phyloP scores from a whole-genome alignment of 2,797 vertebrate genomes.

The Emys orbicularis region DNA sequence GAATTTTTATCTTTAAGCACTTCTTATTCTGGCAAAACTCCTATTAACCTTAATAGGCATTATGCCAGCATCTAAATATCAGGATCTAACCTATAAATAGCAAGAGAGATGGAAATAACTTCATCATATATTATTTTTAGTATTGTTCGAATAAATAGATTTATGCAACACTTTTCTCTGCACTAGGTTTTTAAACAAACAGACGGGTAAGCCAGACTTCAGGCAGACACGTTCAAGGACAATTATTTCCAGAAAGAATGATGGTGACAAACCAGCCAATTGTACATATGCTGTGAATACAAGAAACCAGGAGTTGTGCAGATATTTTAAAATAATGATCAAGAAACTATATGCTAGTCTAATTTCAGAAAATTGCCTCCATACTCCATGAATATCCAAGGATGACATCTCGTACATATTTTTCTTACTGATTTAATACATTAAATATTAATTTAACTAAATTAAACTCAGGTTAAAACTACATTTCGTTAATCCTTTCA shows the following conservation, averaged over 20 bases:
- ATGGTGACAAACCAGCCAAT: neutral
- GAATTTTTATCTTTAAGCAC: neutral
- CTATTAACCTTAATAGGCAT: rapidly evolving
- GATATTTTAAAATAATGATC: neutral
- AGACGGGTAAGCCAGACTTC: neutral
- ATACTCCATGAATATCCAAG: neutral
- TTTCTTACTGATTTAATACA: neutral
- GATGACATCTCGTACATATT: rapidly evolving
- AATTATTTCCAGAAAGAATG: neutral
- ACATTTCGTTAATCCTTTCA: neutral
- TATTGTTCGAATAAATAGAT: rapidly evolving
- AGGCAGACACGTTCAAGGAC: neutral
- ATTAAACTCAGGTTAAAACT: neutral
- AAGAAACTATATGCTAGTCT: neutral
- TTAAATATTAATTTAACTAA: neutral
- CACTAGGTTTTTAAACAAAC: neutral
- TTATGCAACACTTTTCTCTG: rapidly evolving
- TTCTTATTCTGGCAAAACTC: neutral
- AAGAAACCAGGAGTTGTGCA: neutral
- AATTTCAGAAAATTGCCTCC: neutral
- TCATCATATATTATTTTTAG: neutral
- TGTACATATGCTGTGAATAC: neutral
- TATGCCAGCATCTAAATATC: neutral
- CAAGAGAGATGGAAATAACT: neutral
- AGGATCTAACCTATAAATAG: neutral